Conservation (phyloP, 2,888 invertebrate genomes). For the Euplexia lucipara region DNA sequence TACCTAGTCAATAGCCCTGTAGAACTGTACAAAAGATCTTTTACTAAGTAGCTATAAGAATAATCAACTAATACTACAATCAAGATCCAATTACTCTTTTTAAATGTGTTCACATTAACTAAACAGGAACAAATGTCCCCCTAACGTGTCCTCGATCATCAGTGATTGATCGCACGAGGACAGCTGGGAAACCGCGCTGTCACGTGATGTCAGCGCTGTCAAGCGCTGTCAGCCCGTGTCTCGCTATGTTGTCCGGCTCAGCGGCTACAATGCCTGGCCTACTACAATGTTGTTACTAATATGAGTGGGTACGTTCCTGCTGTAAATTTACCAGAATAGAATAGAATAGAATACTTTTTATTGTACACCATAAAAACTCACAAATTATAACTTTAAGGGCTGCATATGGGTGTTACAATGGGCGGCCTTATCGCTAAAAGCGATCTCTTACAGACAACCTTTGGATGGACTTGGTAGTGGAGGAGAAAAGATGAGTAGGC, state of each 20-base stretch:
- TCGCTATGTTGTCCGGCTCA: constrained; percentile 38
- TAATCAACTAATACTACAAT: too few relatives aligned
- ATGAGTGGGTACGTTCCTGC: too few relatives aligned
- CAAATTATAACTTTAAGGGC: too few relatives aligned
- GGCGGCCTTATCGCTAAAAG: too few relatives aligned
- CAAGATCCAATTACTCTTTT: constrained; percentile 34
- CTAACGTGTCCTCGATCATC: constrained; percentile 58
- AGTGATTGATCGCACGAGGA: constrained; percentile 63
- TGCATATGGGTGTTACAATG: too few relatives aligned
- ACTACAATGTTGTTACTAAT: constrained; percentile 40
- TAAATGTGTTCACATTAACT: constrained; percentile 35
- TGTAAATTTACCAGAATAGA: too few relatives aligned
- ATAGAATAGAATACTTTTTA: too few relatives aligned
- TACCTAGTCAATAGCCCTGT: too few relatives aligned
- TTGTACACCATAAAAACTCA: too few relatives aligned
- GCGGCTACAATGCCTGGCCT: constrained; percentile 33
- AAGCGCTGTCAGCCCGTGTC: constrained; percentile 64
- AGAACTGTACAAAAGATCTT: not conserved
- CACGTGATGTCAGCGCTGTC: constrained; percentile 65
- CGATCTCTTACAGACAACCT: too few relatives aligned
- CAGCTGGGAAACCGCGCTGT: constrained; percentile 52
- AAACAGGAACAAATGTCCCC: constrained; percentile 49
- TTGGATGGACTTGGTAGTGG: too few relatives aligned
- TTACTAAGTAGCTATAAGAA: not conserved
- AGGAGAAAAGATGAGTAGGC: too few relatives aligned